phyloP scores from a whole-genome alignment of 2,113 vertebrate genomes.

The Protomyctophum bolini region DNA sequence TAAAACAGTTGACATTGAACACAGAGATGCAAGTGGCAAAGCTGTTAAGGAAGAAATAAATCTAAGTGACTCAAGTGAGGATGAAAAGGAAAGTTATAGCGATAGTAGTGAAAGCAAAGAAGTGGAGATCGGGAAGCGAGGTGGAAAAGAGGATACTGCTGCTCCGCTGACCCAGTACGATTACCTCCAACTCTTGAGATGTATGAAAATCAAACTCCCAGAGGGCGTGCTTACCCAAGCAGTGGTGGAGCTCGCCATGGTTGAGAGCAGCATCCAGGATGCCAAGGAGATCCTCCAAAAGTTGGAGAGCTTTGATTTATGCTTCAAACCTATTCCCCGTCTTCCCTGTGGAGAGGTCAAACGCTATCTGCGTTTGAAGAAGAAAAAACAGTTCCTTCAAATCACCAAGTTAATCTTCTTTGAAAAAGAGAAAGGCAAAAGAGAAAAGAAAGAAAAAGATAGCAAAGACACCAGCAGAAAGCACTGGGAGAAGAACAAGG shows the following conservation, averaged over 20 bases:
- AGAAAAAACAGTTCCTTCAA: constrained; percentile 7
- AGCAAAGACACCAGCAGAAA: no score
- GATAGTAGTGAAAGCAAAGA: background rate
- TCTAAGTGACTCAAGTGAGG: no score
- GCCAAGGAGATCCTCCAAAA: constrained; percentile 16
- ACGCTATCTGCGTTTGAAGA: constrained; percentile 8
- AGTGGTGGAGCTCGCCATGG: constrained; percentile 12
- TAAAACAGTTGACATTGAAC: background rate
- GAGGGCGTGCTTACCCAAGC: constrained; percentile 19
- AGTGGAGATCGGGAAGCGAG: background rate
- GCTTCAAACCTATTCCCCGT: constrained; percentile 22
- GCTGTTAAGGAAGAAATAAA: no score
- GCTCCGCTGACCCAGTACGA: constrained; percentile 6
- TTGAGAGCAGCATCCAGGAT: constrained; percentile 15
- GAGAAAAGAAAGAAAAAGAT: background rate
- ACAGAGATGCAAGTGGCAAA: no score
- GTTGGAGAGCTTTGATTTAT: constrained; percentile 16
- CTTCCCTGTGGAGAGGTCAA: constrained; percentile 36
- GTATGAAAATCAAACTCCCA: constrained; percentile 28
- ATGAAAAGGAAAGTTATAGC: no score
- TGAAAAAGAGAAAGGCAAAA: background rate
- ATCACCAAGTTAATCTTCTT: constrained; percentile 42
- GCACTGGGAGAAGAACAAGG: constrained; percentile 22
- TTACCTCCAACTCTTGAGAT: constrained; percentile 30
- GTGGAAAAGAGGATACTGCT: background rate